A percentile compares a stretch with the other conserved stretches of the same genome.
Evolutionary conservation across 2,797 vertebrate species (phyloP).

Genomic region (Tympanoctomys barrerae): DNA sequence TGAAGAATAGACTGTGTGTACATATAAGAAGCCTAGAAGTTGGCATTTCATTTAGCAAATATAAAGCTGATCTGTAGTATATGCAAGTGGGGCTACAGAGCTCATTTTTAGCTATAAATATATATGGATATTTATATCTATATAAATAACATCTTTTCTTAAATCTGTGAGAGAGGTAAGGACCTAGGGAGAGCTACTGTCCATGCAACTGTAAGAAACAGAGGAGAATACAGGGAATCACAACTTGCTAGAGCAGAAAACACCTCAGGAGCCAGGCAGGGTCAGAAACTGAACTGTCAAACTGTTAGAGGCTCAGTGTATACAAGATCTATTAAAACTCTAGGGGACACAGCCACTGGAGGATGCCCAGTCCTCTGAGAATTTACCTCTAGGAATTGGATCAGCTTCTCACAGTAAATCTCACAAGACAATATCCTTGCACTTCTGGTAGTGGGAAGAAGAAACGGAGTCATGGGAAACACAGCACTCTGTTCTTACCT

Average conservation of each 20-base stretch:
- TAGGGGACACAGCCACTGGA: too few species aligned
- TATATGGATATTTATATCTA: not conserved
- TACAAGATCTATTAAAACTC: not conserved
- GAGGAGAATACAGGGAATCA: not conserved
- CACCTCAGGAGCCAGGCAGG: not conserved
- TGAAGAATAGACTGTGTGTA: not conserved
- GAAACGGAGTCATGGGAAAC: not conserved
- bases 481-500: not conserved
- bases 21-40: not conserved
- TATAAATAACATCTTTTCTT: not conserved
- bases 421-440: not conserved
- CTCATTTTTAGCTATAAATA: conserved; percentile 13
- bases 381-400: not conserved
- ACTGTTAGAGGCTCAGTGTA: not conserved
- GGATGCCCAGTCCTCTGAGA: not conserved
- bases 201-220: not conserved
- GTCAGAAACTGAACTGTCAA: not conserved
- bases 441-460: not conserved
- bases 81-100: not conserved
- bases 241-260: not conserved
- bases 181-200: not conserved
- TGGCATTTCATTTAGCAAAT: not conserved
- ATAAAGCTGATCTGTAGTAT: not conserved
- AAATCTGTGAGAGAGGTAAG: not conserved
- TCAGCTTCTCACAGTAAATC: not conserved